phyloP scores from a whole-genome alignment of 2,113 vertebrate genomes.

The Mirza zaza region DNA sequence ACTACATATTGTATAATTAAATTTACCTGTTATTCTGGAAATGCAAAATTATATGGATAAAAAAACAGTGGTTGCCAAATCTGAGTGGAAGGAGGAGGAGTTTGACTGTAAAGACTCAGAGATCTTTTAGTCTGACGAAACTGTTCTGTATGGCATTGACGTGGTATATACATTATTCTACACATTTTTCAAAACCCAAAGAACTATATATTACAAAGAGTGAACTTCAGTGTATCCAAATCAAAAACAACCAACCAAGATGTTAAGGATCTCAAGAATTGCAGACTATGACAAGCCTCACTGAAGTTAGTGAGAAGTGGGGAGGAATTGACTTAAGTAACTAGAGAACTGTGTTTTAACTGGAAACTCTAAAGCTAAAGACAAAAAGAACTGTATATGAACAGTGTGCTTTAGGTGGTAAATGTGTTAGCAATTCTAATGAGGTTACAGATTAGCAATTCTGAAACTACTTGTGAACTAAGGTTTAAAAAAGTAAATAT shows the following conservation, averaged over 20 bases:
- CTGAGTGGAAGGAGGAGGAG: neutral
- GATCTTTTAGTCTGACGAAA: neutral
- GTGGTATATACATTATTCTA: neutral
- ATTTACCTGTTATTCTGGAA: neutral
- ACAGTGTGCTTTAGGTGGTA: neutral
- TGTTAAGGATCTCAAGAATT: neutral
- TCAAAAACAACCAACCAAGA: neutral
- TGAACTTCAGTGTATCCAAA: neutral
- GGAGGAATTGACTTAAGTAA: neutral
- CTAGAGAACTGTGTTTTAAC: neutral
- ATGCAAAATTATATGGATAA: neutral
- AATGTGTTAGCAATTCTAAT: neutral
- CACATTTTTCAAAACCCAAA: neutral
- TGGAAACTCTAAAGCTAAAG: neutral
- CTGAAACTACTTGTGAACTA: neutral
- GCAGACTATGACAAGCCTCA: neutral
- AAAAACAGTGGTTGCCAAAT: neutral
- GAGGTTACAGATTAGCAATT: neutral
- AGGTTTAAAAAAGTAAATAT: neutral
- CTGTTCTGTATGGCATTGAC: neutral
- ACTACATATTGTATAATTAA: neutral
- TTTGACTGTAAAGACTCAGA: neutral
- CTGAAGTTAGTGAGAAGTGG: neutral
- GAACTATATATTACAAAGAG: neutral
- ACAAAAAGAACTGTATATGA: neutral